Evolutionary conservation across 2,113 vertebrate genomes (phyloP).

Genomic region (Dromaius novaehollandiae): DNA sequence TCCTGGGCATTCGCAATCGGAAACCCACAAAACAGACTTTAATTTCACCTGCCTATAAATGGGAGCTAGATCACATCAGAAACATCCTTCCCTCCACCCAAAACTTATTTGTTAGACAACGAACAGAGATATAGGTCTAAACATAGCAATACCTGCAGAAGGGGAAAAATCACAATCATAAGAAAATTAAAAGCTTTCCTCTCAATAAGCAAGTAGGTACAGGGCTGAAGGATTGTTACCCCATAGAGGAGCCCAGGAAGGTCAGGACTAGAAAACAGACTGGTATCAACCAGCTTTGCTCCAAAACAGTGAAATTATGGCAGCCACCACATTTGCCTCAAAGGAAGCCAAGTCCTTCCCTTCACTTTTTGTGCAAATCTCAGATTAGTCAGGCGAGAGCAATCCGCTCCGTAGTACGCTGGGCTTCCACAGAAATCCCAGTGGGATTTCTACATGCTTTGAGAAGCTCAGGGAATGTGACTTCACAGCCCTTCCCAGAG

Average conservation of each 20-base stretch:
- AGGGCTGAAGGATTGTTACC: background rate
- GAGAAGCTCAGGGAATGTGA: background rate
- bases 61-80: background rate
- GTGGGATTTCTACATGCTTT: background rate
- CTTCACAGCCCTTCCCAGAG: background rate
- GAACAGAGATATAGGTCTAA: background rate
- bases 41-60: background rate
- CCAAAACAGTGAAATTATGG: background rate
- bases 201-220: background rate
- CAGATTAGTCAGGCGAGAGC: background rate
- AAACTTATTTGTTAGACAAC: background rate
- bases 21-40: background rate
- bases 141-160: background rate
- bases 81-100: background rate
- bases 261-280: background rate
- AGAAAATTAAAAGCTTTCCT: background rate
- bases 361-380: background rate
- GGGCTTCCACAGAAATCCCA: background rate
- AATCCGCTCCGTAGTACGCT: background rate
- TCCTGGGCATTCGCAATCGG: background rate
- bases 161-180: background rate
- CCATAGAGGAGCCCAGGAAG: background rate
- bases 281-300: fast-evolving
- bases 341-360: background rate
- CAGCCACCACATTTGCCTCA: background rate